These are phyloP conservation scores for Mesochorus sp. DNA, from an alignment of 2,888 invertebrate species.

Conservation along the genomic window DNA sequence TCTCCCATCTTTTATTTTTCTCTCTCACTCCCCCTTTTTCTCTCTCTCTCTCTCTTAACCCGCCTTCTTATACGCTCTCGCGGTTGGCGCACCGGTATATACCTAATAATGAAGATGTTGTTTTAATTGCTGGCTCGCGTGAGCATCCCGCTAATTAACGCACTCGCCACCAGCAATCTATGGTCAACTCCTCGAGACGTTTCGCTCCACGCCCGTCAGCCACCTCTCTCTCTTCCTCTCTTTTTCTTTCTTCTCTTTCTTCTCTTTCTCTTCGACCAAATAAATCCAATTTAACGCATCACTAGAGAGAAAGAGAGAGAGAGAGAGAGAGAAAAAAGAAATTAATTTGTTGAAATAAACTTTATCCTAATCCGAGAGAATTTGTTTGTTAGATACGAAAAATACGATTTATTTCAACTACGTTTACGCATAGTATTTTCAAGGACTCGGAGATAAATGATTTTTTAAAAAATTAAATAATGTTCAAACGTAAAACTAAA, in stretches of 20 bases:
- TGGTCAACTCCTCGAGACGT: constrained; percentile 74
- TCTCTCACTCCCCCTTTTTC: constrained; percentile 37
- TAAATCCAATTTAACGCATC: constrained; percentile 9
- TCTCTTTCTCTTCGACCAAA: neutral
- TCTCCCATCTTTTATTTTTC: neutral
- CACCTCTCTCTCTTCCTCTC: too few relatives aligned
- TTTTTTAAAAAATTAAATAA: too few relatives aligned
- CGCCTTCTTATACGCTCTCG: neutral
- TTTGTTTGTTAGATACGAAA: neutral
- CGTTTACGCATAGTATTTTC: too few relatives aligned
- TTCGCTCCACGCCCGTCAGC: constrained; percentile 30
- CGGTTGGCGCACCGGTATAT: constrained; percentile 65
- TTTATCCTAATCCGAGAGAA: neutral
- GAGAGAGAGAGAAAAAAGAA: neutral
- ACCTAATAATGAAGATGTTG: constrained; percentile 82
- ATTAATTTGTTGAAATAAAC: neutral
- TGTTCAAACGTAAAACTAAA: too few relatives aligned
- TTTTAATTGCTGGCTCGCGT: constrained; percentile 81
- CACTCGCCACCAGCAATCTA: constrained; percentile 77
- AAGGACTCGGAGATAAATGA: too few relatives aligned
- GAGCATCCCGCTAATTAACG: constrained; percentile 81
- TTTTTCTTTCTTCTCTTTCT: too few relatives aligned
- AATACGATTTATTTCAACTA: neutral
- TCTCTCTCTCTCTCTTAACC: constrained; percentile 45
- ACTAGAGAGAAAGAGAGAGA: too few relatives aligned